Conservation (phyloP, 1,140 invertebrate species). For the Maconellicoccus hirsutus region DNA sequence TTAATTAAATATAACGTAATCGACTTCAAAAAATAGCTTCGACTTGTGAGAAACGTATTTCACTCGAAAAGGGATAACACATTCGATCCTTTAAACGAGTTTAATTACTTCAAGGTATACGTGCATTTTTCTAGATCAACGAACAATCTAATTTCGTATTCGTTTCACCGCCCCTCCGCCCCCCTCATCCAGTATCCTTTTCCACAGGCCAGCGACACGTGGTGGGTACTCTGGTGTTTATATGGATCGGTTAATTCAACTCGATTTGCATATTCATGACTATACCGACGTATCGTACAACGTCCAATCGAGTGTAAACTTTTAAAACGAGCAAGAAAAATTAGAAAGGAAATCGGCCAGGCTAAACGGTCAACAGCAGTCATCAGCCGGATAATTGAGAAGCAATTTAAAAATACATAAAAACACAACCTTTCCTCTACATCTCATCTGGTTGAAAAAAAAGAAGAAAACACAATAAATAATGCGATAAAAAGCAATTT, state of each 20-base stretch:
- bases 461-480: not conserved
- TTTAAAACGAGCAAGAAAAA: not conserved
- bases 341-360: not conserved
- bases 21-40: too few species aligned
- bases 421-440: not conserved
- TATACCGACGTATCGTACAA: not conserved
- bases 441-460: too few species aligned
- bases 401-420: not conserved
- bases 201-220: too few species aligned
- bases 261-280: not conserved
- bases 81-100: slow-evolving; percentile 3
- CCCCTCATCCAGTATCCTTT: not conserved
- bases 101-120: not conserved
- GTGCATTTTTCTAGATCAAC: not conserved
- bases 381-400: not conserved
- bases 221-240: too few species aligned
- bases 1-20: not conserved
- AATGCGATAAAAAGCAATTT: not conserved
- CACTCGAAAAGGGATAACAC: too few species aligned
- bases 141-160: not conserved
- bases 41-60: too few species aligned
- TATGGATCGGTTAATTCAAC: not conserved
- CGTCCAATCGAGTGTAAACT: not conserved
- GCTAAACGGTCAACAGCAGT: not conserved
- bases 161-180: not conserved